Percentiles rank a stretch among this genome's conserved stretches.
Evolutionary conservation across 2,113 vertebrate species (phyloP).

Genomic region (Phasianus colchicus): DNA sequence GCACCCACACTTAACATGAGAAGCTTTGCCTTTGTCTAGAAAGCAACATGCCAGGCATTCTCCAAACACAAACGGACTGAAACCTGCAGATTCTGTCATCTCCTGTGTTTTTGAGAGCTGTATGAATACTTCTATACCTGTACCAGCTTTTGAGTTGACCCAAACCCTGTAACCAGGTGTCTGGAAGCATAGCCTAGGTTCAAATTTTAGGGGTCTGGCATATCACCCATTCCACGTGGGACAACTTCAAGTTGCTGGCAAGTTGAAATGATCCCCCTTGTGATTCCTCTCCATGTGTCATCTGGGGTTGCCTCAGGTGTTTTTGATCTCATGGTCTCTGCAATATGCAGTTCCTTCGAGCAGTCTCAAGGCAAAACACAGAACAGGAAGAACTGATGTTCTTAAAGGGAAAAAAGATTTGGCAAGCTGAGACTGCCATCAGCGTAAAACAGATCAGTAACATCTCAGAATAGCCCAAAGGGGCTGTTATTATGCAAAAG

Average conservation of each 20-base stretch:
- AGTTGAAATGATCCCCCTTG: not conserved
- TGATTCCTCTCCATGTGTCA: fast-evolving
- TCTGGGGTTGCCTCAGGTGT: not conserved
- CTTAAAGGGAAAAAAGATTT: not conserved
- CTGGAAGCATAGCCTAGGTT: not conserved
- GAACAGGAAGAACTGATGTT: not conserved
- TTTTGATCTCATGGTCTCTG: not conserved
- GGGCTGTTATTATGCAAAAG: not conserved
- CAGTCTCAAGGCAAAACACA: not conserved
- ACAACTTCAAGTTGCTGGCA: not conserved
- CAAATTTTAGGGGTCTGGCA: not conserved
- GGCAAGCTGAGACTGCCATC: not conserved
- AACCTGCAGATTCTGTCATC: not conserved
- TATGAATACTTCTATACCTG: not conserved
- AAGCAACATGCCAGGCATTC: not conserved
- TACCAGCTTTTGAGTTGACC: not conserved
- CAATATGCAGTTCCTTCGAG: not conserved
- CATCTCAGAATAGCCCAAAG: not conserved
- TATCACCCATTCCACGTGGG: not conserved
- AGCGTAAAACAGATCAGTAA: fast-evolving
- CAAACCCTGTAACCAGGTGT: not conserved
- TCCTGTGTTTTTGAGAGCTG: not conserved
- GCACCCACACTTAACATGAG: not conserved
- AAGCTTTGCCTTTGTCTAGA: conserved; percentile 1
- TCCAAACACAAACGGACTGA: not conserved